phyloP scores from a whole-genome alignment of 2,797 vertebrate species.

The Psittacula echo region DNA sequence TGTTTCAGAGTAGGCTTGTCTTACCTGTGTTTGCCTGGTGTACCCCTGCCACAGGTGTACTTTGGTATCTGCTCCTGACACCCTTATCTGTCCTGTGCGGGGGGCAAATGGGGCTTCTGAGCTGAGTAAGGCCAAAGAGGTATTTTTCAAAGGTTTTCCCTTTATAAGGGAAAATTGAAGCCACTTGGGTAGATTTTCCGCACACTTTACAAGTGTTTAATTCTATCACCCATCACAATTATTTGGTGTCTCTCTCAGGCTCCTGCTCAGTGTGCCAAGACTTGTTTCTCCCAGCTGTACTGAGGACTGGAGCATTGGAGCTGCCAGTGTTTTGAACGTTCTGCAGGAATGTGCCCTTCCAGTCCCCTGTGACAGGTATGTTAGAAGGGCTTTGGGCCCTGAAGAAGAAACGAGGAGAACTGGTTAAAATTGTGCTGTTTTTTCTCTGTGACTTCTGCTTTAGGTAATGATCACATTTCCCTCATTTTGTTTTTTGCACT shows the following conservation, averaged over 20 bases:
- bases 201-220: not conserved
- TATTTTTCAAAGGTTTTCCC: not conserved
- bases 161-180: not conserved
- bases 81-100: accelerated
- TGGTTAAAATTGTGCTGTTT: not conserved
- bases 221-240: not conserved
- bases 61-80: not conserved
- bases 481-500: not conserved
- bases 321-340: not conserved
- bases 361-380: accelerated
- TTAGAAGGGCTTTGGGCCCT: not conserved
- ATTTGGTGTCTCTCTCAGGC: not conserved
- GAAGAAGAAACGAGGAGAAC: not conserved
- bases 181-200: not conserved
- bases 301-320: accelerated
- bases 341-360: not conserved
- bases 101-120: accelerated
- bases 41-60: not conserved
- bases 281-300: not conserved
- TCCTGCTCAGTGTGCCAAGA: not conserved
- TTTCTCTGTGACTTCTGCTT: not conserved
- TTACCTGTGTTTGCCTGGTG: not conserved
- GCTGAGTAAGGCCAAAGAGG: not conserved
- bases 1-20: not conserved
- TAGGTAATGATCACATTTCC: not conserved